Percentiles rank a stretch among this genome's conserved stretches.
Conservation (phyloP, 2,113 vertebrate genomes). For the Leptobrachium leishanense region DNA sequence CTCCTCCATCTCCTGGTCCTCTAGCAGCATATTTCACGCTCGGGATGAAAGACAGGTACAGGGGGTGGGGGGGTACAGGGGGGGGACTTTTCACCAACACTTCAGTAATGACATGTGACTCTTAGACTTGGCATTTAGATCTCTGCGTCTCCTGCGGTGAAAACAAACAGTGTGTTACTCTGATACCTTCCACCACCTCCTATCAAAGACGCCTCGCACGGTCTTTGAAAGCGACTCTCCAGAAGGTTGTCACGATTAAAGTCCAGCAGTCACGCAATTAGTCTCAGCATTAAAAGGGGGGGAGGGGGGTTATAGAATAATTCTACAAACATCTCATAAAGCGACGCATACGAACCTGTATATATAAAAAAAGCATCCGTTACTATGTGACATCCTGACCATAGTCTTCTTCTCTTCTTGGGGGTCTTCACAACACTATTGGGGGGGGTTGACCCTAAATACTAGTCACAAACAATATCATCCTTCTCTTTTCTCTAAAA, state of each 20-base stretch:
- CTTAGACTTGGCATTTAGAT: slow-evolving; percentile 27
- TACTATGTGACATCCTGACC: no score
- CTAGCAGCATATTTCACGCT: background rate
- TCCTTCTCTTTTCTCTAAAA: no score
- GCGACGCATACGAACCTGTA: no score
- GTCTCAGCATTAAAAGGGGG: background rate
- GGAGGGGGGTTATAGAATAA: no score
- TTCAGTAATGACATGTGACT: slow-evolving; percentile 21
- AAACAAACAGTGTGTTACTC: slow-evolving; percentile 24
- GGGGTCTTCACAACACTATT: no score
- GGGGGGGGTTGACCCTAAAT: no score
- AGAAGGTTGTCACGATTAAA: slow-evolving; percentile 1
- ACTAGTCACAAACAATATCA: no score
- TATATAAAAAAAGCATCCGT: no score
- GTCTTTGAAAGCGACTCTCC: background rate
- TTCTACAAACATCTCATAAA: no score
- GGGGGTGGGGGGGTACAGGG: no score
- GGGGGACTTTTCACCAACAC: slow-evolving; percentile 10
- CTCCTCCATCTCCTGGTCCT: background rate
- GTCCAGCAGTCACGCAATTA: background rate
- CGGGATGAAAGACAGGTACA: slow-evolving; percentile 23
- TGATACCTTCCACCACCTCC: background rate
- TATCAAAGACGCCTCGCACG: slow-evolving; percentile 25
- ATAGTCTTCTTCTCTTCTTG: no score
- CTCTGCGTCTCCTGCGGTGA: slow-evolving; percentile 20